These are phyloP conservation scores for Apotomis turbidana DNA, from an alignment of 2,888 invertebrate species.

Conservation along the genomic window DNA sequence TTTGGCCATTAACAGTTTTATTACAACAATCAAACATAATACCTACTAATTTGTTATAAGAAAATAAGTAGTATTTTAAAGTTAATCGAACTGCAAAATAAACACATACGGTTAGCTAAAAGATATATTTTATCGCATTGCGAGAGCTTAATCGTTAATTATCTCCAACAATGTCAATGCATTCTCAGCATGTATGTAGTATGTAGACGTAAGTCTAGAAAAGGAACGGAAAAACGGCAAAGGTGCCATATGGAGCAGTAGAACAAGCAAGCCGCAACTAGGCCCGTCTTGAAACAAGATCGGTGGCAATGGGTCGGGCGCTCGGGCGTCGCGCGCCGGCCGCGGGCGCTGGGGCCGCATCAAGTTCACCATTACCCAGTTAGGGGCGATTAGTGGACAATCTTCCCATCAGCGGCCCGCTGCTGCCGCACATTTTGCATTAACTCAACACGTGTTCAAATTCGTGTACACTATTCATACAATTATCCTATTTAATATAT, in stretches of 20 bases:
- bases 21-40: no score
- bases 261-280: constrained; percentile 4
- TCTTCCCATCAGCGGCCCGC: constrained; percentile 68
- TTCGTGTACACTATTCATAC: constrained; percentile 14
- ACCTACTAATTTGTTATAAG: no score
- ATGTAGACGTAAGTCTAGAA: constrained; percentile 8
- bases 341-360: constrained; percentile 50
- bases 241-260: constrained; percentile 4
- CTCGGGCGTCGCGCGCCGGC: constrained; percentile 39
- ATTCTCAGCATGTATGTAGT: background rate
- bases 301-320: constrained; percentile 60
- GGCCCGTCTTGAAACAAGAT: constrained; percentile 50
- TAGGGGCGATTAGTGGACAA: constrained; percentile 72
- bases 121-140: no score
- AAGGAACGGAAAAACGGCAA: constrained; percentile 13
- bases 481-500: background rate
- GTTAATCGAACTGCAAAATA: no score
- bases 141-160: no score
- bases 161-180: background rate
- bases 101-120: no score
- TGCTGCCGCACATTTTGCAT: constrained; percentile 63
- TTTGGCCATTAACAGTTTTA: no score
- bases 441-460: constrained; percentile 54
- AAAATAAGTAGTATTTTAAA: no score
- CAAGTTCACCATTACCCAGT: constrained; percentile 77